These are phyloP conservation scores for Pardosa pseudoannulata DNA, from an alignment of 2,888 invertebrate species.

Conservation along the genomic window DNA sequence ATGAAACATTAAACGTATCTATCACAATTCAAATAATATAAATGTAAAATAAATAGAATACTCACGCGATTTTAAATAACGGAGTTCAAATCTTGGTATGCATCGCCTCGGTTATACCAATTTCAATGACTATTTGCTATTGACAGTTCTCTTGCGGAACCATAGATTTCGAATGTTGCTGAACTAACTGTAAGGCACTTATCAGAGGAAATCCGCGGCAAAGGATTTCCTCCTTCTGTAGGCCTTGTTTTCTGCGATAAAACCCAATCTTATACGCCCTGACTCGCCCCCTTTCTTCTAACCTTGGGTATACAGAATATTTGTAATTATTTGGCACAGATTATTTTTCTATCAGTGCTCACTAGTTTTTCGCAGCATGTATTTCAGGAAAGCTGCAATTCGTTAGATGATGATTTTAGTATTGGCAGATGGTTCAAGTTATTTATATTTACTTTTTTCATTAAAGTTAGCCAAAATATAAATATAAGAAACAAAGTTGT, in stretches of 20 bases:
- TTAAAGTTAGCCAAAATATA: too few relatives aligned
- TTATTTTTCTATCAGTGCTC: too few relatives aligned
- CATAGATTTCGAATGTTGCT: background rate
- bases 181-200: slow-evolving; percentile 28
- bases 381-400: too few relatives aligned
- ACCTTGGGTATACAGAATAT: background rate
- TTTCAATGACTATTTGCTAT: background rate
- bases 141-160: slow-evolving; percentile 17
- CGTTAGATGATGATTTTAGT: too few relatives aligned
- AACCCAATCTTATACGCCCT: slow-evolving; percentile 21
- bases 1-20: too few relatives aligned
- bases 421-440: too few relatives aligned
- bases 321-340: background rate
- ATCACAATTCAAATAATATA: too few relatives aligned
- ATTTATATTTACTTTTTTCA: too few relatives aligned
- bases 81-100: background rate
- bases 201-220: slow-evolving; percentile 69
- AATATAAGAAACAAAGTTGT: too few relatives aligned
- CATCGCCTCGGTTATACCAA: background rate
- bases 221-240: slow-evolving; percentile 65
- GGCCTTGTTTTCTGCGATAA: slow-evolving; percentile 57
- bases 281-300: background rate
- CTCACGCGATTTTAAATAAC: background rate
- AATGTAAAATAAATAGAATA: background rate
- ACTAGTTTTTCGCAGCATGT: too few relatives aligned